Conservation (phyloP, 2,888 invertebrate genomes). For the Melanotus villosus region DNA sequence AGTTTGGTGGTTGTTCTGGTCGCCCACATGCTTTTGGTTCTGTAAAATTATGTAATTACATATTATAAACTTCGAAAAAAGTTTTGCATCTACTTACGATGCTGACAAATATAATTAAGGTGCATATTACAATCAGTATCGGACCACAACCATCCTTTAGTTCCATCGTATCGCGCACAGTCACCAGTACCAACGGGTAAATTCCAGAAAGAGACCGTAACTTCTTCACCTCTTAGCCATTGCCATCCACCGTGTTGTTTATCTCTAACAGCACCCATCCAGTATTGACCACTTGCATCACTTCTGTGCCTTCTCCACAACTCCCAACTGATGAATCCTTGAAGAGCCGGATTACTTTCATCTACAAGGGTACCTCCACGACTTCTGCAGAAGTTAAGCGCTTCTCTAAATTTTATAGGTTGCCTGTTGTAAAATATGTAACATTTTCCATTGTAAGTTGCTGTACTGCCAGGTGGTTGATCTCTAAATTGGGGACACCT, state of each 20-base stretch:
- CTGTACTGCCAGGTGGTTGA: conserved; percentile 92
- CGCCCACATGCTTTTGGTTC: conserved; percentile 92
- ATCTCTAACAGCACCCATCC: conserved; percentile 95
- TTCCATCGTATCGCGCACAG: conserved; percentile 92
- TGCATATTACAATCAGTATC: conserved; percentile 89
- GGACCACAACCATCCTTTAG: conserved; percentile 95
- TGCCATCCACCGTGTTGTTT: conserved; percentile 87
- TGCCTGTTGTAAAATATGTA: conserved; percentile 94
- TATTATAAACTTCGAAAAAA: too few species aligned
- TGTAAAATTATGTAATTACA: conserved; percentile 65
- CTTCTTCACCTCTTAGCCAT: conserved; percentile 91
- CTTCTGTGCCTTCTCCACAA: conserved; percentile 91
- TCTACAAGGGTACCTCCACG: conserved; percentile 81
- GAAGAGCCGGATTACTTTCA: conserved; percentile 93
- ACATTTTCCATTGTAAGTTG: conserved; percentile 95
- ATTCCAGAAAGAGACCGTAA: conserved; percentile 94
- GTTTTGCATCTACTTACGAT: conserved; percentile 81
- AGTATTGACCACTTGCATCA: conserved; percentile 93
- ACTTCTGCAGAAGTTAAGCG: conserved; percentile 83
- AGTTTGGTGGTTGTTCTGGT: conserved; percentile 94
- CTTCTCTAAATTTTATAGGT: conserved; percentile 84
- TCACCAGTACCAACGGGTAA: conserved; percentile 86
- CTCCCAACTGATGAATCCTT: conserved; percentile 96
- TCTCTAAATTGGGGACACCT: conserved; percentile 93
- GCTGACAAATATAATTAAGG: conserved; percentile 93